Percentiles rank a stretch among this genome's conserved stretches.
phyloP scores from a whole-genome alignment of 2,888 invertebrate species.

The Tipula confusa region DNA sequence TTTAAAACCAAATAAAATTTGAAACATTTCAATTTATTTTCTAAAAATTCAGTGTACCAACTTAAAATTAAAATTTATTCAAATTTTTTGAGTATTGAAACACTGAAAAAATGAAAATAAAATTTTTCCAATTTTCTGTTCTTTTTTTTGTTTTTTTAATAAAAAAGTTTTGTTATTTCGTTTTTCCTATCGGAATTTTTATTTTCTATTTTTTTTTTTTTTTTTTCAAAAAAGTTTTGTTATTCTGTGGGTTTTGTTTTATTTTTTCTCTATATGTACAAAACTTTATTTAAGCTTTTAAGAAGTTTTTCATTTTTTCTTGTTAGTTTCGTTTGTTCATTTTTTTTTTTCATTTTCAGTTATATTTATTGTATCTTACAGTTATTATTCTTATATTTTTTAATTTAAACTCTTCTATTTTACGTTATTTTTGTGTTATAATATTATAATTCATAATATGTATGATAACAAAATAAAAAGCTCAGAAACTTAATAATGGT shows the following conservation, averaged over 20 bases:
- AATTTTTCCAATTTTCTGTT: neutral
- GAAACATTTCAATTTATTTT: slow-evolving; percentile 14
- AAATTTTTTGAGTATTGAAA: slow-evolving; percentile 9
- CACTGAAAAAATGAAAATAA: neutral
- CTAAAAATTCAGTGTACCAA: neutral
- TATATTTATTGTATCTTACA: slow-evolving; percentile 16
- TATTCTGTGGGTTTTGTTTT: neutral
- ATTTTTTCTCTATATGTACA: neutral
- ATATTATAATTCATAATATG: slow-evolving; percentile 15
- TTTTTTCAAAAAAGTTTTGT: neutral
- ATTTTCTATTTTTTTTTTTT: neutral
- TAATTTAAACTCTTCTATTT: neutral
- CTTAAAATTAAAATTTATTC: slow-evolving; percentile 1
- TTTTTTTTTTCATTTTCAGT: neutral
- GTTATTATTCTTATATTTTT: slow-evolving; percentile 20
- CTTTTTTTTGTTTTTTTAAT: neutral
- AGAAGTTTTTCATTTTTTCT: slow-evolving; percentile 16
- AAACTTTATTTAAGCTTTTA: slow-evolving; percentile 6
- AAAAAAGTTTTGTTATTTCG: slow-evolving; percentile 3
- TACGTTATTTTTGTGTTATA: neutral
- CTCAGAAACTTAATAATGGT: neutral
- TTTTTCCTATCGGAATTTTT: neutral
- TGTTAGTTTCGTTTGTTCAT: neutral
- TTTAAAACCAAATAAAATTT: neutral
- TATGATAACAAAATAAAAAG: neutral